These are phyloP conservation scores for Carollia perspicillata DNA, from an alignment of 2,113 vertebrate species.

Conservation along the genomic window DNA sequence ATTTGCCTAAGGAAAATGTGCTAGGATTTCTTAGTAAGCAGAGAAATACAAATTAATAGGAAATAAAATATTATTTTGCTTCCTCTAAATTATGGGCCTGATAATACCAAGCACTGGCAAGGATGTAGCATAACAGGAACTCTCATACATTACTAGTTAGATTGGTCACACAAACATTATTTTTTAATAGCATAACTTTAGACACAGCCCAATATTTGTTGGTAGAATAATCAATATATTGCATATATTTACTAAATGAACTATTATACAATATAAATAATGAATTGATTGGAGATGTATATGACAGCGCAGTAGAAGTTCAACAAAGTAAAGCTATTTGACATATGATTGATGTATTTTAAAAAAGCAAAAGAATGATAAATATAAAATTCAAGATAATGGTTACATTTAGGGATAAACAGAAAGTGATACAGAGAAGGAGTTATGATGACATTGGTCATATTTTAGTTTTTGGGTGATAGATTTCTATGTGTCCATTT, in stretches of 20 bases:
- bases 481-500: not conserved
- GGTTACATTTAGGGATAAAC: not conserved
- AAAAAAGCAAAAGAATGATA: not conserved
- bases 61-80: constrained; percentile 10
- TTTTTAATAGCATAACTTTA: not conserved
- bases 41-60: not conserved
- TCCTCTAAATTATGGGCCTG: not conserved
- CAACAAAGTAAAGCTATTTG: not conserved
- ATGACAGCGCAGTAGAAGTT: not conserved
- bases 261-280: not conserved
- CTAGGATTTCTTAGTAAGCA: not conserved
- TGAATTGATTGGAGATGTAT: not conserved
- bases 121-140: not conserved
- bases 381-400: not conserved
- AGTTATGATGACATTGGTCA: not conserved
- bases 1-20: not conserved
- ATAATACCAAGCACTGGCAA: not conserved
- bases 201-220: not conserved
- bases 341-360: not conserved
- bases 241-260: not conserved
- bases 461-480: not conserved
- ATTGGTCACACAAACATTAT: not conserved
- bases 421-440: not conserved
- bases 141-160: not conserved
- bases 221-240: not conserved